These are phyloP conservation scores for Cavia aperea DNA, from an alignment of 2,113 vertebrate species.

Conservation along the genomic window DNA sequence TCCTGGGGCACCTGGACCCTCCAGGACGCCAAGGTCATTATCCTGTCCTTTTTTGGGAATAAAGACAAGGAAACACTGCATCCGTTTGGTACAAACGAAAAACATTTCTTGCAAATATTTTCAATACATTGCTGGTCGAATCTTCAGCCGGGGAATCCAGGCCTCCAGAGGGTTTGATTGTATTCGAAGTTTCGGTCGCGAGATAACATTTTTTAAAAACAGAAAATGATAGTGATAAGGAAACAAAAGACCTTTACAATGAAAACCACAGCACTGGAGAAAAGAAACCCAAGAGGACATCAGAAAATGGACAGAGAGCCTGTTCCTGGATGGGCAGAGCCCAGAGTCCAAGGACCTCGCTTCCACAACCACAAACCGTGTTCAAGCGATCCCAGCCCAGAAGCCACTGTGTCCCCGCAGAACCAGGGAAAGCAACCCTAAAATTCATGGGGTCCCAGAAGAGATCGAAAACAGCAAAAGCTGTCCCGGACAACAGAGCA, in stretches of 20 bases:
- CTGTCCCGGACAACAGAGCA: neutral
- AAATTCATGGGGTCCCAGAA: neutral
- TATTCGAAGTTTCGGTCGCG: neutral
- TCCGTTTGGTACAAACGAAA: neutral
- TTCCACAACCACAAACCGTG: neutral
- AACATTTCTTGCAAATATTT: neutral
- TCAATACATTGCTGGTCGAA: neutral
- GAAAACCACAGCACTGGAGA: neutral
- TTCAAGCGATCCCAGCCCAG: neutral
- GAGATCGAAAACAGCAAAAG: neutral
- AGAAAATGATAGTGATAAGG: neutral
- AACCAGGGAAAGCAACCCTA: neutral
- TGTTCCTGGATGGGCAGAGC: neutral
- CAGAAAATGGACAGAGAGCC: neutral
- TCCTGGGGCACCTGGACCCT: neutral
- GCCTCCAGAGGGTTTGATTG: neutral
- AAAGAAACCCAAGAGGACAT: neutral
- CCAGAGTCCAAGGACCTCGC: too few relatives aligned
- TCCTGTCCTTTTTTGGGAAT: neutral
- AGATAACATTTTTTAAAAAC: neutral
- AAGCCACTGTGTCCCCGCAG: neutral
- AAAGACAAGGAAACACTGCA: neutral
- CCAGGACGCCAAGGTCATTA: neutral
- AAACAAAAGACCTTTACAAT: neutral
- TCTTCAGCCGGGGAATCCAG: neutral